These are phyloP conservation scores for Madoqua kirkii DNA, from an alignment of 2,113 vertebrate species.

Conservation along the genomic window DNA sequence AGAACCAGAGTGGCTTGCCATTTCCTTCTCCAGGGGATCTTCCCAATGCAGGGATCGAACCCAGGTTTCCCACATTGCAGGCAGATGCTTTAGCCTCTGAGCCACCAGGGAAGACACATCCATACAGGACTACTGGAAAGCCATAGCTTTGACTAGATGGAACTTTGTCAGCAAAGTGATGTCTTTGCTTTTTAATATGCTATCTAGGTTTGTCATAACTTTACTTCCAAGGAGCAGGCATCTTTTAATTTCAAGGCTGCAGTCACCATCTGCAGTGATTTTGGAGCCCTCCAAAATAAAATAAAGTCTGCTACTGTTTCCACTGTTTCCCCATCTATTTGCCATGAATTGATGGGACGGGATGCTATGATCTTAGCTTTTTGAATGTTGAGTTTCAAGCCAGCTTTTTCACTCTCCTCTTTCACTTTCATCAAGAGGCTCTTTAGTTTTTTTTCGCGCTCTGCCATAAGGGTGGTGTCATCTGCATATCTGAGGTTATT, in stretches of 20 bases:
- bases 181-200: neutral
- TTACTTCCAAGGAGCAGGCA: neutral
- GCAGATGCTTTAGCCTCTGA: too few species aligned
- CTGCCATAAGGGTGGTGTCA: neutral
- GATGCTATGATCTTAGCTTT: neutral
- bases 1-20: too few species aligned
- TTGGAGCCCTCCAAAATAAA: neutral
- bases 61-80: too few species aligned
- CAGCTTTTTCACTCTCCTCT: neutral
- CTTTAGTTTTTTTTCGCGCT: neutral
- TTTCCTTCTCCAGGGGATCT: too few species aligned
- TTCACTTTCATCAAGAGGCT: neutral
- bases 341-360: neutral
- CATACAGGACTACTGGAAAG: neutral
- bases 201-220: neutral
- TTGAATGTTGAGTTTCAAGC: neutral
- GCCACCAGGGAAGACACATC: too few species aligned
- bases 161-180: neutral
- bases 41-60: too few species aligned
- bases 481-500: neutral
- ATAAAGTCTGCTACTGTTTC: neutral
- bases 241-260: neutral
- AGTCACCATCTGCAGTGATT: neutral
- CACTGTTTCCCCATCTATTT: neutral
- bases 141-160: neutral